Evolutionary conservation across 2,797 vertebrate genomes (phyloP).

Genomic region (Synanceia verrucosa): DNA sequence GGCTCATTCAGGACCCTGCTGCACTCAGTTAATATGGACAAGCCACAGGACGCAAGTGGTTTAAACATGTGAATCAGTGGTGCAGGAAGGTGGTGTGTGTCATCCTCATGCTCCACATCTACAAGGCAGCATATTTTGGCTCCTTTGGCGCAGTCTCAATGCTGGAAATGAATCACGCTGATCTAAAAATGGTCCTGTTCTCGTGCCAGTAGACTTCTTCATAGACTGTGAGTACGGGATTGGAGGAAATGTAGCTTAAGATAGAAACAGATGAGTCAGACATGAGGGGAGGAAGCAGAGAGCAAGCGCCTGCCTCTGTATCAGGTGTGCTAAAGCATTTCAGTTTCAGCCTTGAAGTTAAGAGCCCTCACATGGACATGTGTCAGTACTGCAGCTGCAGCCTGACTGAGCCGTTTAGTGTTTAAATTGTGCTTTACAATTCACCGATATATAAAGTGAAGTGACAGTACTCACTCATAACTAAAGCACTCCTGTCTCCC

Average conservation of each 20-base stretch:
- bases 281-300: constrained; percentile 35
- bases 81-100: constrained; percentile 30
- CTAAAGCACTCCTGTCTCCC: not conserved
- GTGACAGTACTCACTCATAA: not conserved
- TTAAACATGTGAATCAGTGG: constrained; percentile 43
- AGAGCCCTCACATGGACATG: constrained; percentile 45
- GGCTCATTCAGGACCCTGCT: constrained; percentile 40
- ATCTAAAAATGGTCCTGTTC: constrained; percentile 52
- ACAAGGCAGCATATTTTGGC: constrained; percentile 6
- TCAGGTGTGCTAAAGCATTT: constrained; percentile 29
- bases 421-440: not conserved
- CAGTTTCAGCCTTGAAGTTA: constrained; percentile 3
- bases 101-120: constrained; percentile 28
- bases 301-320: constrained; percentile 32
- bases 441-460: not conserved
- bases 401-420: not conserved
- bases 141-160: constrained; percentile 28
- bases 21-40: constrained; percentile 46
- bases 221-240: constrained; percentile 29
- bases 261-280: constrained; percentile 76
- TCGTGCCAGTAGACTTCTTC: constrained; percentile 25
- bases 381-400: constrained; percentile 40
- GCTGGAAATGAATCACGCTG: constrained; percentile 45
- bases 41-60: constrained; percentile 30
- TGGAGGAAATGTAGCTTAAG: constrained; percentile 65